phyloP scores from a whole-genome alignment of 2,113 vertebrate genomes.

The Muntiacus reevesi region DNA sequence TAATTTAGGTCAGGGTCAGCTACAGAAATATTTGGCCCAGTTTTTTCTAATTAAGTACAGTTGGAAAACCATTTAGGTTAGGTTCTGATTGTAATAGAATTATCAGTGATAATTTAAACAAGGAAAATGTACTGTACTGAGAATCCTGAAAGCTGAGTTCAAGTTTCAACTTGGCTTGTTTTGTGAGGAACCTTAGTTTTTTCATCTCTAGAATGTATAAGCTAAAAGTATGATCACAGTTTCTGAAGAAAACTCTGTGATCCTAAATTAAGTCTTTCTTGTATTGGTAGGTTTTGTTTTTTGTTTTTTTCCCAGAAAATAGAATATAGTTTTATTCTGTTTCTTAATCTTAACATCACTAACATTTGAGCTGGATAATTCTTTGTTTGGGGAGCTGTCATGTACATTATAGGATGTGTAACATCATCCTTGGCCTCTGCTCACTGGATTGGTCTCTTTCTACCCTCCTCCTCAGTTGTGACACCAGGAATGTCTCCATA shows the following conservation, averaged over 20 bases:
- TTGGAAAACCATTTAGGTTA: not conserved
- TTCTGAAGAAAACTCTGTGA: not conserved
- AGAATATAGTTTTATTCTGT: not conserved
- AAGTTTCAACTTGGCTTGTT: not conserved
- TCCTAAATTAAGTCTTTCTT: not conserved
- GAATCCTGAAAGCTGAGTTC: not conserved
- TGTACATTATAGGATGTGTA: no score
- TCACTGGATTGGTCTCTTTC: no score
- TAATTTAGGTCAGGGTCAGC: not conserved
- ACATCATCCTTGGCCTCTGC: not conserved
- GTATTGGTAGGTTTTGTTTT: not conserved
- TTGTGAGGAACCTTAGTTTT: not conserved
- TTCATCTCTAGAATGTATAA: not conserved
- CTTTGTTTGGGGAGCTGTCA: not conserved
- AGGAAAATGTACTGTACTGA: not conserved
- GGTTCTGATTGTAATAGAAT: not conserved
- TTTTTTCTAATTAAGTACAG: constrained; percentile 11
- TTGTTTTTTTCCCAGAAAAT: not conserved
- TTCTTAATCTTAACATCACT: not conserved
- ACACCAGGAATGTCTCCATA: not conserved
- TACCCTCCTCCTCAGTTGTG: not conserved
- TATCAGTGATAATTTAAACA: not conserved
- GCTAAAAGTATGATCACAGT: not conserved
- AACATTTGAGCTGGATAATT: not conserved
- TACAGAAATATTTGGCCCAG: not conserved